Base-by-base conservation (phyloP, 2,888 invertebrate species). In the Campaea margaritaria region DNA sequence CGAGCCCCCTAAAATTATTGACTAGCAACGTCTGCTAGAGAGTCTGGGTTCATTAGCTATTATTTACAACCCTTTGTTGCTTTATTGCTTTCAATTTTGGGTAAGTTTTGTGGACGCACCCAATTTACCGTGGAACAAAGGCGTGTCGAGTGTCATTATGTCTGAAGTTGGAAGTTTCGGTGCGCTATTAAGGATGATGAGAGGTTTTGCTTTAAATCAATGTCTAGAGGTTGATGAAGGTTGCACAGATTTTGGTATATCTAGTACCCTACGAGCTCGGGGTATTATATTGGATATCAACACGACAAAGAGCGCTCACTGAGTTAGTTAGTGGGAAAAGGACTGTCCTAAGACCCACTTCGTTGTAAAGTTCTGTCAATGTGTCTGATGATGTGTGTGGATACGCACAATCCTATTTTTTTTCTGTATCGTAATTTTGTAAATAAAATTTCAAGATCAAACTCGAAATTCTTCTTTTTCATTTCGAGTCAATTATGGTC, bases 31-130 rank as follows among this genome's bases (percentile, higher is more conserved):
- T n/a, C 44, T 44, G 36, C 41, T 36, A 7, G 14, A 8, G 10
- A 28, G 31, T 51, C 42, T 53, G 65, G 72, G 74, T 83, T 83
- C 79, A 85, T 84, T 85, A 84, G 75, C 74, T 73, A 76, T 82
- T 81, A 80, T 75, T 77, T 72, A 72, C 74, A 74, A 69, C 73
- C 76, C 73, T 79, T 82, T 79, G 77, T 80, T 71, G 71, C 67
- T 74, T 67, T 75, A 74, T 76, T 75, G 71, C 74, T 67, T 69
- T 60, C 67, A 74, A 75, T 75, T 74, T 36, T 65, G 54, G 53
- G 41, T 50, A 61, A 64, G 60, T 68, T 65, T 60, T 55, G 45
- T 53, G 60, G 58, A 60, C 62, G 58, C 62, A 57, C 62, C 48
- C 60, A 67, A 64, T 64, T 69, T 66, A 58, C 48, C 64, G 36